Percentiles rank a stretch among this genome's conserved stretches.
Conservation (phyloP, 2,797 vertebrate genomes). For the Sebastes oblongus region DNA sequence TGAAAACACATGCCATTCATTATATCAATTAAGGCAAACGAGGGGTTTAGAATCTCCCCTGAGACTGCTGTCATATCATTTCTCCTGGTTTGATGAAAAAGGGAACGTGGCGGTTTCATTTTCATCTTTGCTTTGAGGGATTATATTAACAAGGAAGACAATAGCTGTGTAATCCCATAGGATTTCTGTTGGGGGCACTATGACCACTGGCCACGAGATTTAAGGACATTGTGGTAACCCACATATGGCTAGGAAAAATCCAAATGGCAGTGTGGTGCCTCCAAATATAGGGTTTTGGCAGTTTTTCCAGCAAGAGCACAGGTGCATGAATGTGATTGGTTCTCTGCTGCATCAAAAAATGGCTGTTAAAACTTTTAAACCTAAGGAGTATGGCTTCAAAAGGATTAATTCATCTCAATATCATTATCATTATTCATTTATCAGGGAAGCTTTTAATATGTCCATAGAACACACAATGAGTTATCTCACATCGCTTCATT, state of each 20-base stretch:
- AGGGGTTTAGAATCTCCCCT: slow-evolving; percentile 79
- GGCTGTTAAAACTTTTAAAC: neutral
- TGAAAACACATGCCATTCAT: slow-evolving; percentile 81
- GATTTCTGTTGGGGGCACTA: slow-evolving; percentile 18
- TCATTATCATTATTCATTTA: neutral
- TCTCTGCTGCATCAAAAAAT: neutral
- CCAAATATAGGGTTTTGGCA: neutral
- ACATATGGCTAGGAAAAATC: neutral
- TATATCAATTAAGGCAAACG: slow-evolving; percentile 85
- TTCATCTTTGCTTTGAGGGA: slow-evolving; percentile 48
- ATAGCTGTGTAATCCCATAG: slow-evolving; percentile 19
- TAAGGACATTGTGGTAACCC: slow-evolving; percentile 6
- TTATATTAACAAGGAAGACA: slow-evolving; percentile 40
- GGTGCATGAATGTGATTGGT: neutral
- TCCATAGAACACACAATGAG: neutral
- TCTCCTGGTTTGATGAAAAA: slow-evolving; percentile 71
- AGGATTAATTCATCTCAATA: neutral
- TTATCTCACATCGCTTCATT: neutral
- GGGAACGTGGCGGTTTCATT: slow-evolving; percentile 50
- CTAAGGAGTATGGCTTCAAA: neutral
- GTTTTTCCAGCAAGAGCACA: slow-evolving; percentile 1
- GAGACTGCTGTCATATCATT: slow-evolving; percentile 75
- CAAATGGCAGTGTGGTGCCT: slow-evolving; percentile 6
- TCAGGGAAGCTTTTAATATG: neutral
- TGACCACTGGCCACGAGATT: slow-evolving; percentile 28